Evolutionary conservation across 2,113 vertebrate genomes (phyloP).

Genomic region (Chloropsis cyanopogon): DNA sequence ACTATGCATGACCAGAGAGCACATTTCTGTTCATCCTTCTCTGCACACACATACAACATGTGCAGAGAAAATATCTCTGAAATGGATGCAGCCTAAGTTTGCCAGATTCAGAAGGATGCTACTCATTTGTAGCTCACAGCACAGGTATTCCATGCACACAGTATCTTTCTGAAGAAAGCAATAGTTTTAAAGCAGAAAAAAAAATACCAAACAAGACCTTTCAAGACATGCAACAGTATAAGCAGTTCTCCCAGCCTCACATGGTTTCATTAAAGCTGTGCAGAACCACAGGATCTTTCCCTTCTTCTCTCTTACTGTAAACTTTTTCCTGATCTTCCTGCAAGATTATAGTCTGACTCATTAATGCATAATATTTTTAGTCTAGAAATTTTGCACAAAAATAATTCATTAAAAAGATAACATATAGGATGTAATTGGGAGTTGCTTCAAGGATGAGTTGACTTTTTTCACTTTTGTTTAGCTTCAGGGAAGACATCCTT

Average conservation of each 20-base stretch:
- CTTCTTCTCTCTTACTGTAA: not conserved
- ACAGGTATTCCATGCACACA: not conserved
- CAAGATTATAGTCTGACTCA: constrained; percentile 39
- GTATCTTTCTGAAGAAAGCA: not conserved
- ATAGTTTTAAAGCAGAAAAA: not conserved
- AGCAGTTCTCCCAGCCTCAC: not conserved
- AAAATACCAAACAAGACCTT: not conserved
- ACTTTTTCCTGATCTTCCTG: constrained; percentile 7
- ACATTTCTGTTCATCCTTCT: not conserved
- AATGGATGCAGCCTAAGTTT: not conserved
- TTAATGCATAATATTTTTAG: constrained; percentile 1
- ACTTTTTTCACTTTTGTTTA: constrained; percentile 34
- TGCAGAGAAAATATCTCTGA: not conserved
- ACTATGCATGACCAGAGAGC: not conserved
- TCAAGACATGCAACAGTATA: not conserved
- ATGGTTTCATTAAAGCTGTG: not conserved
- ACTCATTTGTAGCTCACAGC: not conserved
- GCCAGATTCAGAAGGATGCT: not conserved
- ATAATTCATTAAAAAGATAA: constrained; percentile 48
- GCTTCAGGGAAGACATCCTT: constrained; percentile 23
- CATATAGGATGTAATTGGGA: not conserved
- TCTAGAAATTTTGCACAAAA: constrained; percentile 57
- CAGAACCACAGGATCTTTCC: not conserved
- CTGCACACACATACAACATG: rapidly evolving
- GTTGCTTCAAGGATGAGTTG: constrained; percentile 17